These are phyloP conservation scores for Sisyra terminalis DNA, from an alignment of 2,888 invertebrate species.

Conservation along the genomic window DNA sequence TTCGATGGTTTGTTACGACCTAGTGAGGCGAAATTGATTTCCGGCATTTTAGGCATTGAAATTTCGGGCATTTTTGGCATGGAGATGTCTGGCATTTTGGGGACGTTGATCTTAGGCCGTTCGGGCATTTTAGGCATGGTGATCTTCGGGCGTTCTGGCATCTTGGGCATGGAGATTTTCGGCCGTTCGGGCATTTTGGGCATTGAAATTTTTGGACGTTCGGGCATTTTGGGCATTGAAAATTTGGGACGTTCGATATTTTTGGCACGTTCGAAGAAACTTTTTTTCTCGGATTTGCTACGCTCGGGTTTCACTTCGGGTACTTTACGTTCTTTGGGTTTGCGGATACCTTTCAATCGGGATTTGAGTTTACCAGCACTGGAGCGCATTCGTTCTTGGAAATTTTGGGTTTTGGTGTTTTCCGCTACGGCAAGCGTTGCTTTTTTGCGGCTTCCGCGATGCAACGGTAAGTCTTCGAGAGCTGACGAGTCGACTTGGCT, in stretches of 20 bases:
- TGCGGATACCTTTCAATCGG: conserved; percentile 38
- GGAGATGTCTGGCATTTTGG: conserved; percentile 29
- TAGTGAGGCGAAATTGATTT: conserved; percentile 24
- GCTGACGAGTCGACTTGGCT: conserved; percentile 51
- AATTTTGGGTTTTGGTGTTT: conserved; percentile 21
- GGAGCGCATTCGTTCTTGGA: conserved; percentile 47
- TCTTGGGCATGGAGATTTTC: conserved; percentile 30
- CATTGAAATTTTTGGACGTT: conserved; percentile 34
- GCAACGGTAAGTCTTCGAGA: conserved; percentile 43
- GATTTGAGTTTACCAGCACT: conserved; percentile 58
- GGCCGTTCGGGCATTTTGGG: conserved; percentile 29
- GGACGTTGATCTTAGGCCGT: conserved; percentile 21
- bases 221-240: conserved; percentile 41
- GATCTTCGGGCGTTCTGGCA: conserved; percentile 40
- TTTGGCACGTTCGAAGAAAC: conserved; percentile 27
- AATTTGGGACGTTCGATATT: conserved; percentile 38
- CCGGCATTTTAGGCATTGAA: conserved; percentile 26
- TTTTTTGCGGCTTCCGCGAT: conserved; percentile 29
- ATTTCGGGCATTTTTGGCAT: conserved; percentile 29
- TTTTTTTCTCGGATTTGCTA: conserved; percentile 26
- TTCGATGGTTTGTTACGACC: conserved; percentile 25
- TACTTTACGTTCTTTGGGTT: conserved; percentile 16
- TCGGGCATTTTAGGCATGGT: conserved; percentile 27
- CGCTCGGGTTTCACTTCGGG: conserved; percentile 16
- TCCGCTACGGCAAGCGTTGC: conserved; percentile 8